These are phyloP conservation scores for Ophthalmotilapia sp. DNA, from an alignment of 2,113 vertebrate species.

Conservation along the genomic window DNA sequence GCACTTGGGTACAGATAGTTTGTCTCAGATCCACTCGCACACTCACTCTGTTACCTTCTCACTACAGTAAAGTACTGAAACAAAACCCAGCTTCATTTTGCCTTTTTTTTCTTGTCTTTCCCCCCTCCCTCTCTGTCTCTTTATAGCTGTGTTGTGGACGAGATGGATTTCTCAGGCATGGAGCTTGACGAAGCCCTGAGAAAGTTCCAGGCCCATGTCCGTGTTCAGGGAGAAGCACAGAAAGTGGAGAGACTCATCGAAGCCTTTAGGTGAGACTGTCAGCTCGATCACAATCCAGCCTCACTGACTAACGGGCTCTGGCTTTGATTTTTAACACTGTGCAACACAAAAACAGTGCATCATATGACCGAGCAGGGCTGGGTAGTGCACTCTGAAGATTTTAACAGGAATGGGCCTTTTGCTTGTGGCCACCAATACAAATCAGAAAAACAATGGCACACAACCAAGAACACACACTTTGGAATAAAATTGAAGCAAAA, in stretches of 20 bases:
- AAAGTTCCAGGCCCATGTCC: slow-evolving; percentile 98
- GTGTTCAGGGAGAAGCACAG: slow-evolving; percentile 95
- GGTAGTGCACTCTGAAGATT: neutral
- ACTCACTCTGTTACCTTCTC: neutral
- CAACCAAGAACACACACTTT: neutral
- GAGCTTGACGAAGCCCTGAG: slow-evolving; percentile 94
- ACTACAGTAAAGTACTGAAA: neutral
- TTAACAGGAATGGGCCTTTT: slow-evolving; percentile 9
- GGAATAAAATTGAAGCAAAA: neutral
- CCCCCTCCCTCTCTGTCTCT: neutral
- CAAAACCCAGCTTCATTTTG: neutral
- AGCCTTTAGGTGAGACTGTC: slow-evolving; percentile 87
- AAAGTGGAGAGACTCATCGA: slow-evolving; percentile 99
- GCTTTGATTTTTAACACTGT: neutral
- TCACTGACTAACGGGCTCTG: neutral
- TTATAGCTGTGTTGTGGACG: slow-evolving; percentile 91
- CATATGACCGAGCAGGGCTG: neutral
- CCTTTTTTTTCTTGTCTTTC: neutral
- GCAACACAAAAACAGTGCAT: slow-evolving; percentile 1
- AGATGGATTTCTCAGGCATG: slow-evolving; percentile 98
- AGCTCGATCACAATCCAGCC: neutral
- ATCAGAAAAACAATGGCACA: neutral
- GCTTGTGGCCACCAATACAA: slow-evolving; percentile 15
- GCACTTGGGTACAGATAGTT: slow-evolving; percentile 11
- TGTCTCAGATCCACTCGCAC: neutral